Evolutionary conservation across 2,888 invertebrate genomes (phyloP), one percentile per base, ranked within the genome.

Genomic region (Sinhomidia bicolor): DNA sequence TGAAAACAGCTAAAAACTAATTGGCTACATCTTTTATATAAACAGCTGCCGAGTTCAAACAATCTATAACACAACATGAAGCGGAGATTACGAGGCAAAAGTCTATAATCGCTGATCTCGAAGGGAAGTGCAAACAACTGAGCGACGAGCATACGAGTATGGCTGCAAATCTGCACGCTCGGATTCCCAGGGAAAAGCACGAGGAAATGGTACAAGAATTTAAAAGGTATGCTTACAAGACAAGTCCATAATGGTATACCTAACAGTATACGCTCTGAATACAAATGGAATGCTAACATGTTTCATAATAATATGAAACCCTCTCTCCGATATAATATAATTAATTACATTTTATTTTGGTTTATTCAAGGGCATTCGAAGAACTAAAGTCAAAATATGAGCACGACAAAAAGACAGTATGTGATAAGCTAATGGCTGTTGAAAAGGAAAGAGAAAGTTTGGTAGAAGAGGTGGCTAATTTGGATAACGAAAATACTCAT

Each of bases 181-280:
- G 91, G 23, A 92, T 92, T 20, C 90, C 91, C 2, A 60, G 87
- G 10, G 92, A 92, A 32, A 88, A 90, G 20, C 91, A 92, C 62
- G 92, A 92, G 41, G 89, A 89, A 10, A 89, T 90, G 26, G 89
- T 92, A 5, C 71, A 83, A 23, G 90, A 92, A 29, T 91, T 90
- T 76, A 90, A 92, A 62, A 79, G 85, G 92, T 92, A 81, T 29
- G 10, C 36, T 32, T 12, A 12, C 12, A 12, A 12, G 12, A 12
- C 36, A 6, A 6, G 9, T 47, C 2, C 47, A n/a, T 32, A 14
- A 29, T 17, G 7, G 68, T n/a, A n/a, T n/a, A n/a, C n/a, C n/a
- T n/a, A n/a, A n/a, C n/a, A n/a, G n/a, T n/a, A n/a, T n/a, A n/a
- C n/a, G n/a, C n/a, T n/a, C n/a, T n/a, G n/a, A n/a, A n/a, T n/a